Evolutionary conservation across 2,888 invertebrate genomes (phyloP), one percentile per base, ranked within the genome.

Genomic region (Acanthacorydalis orientalis): DNA sequence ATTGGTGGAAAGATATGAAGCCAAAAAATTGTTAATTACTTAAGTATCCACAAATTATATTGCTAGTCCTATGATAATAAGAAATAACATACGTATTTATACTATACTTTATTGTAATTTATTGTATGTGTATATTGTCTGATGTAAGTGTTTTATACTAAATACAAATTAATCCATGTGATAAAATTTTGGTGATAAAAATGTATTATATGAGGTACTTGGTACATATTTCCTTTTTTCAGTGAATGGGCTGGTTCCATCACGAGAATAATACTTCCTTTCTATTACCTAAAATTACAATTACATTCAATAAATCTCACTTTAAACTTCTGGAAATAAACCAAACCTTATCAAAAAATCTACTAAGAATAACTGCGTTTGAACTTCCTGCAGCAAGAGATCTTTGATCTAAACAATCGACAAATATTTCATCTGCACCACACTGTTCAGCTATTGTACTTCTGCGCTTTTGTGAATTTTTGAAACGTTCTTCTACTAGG

Each of bases 361-460:
- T 75, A 2, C 88, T 84, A 31, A 97, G 67, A 65, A 93, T 93
- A 0, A 97, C 92, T 8, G 93, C 83, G 62, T 93, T 92, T 49
- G 91, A 89, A 4, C 90, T 87, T 1, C 95, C 96, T 6, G 96
- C 89, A n/a, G 91, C 88, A 51, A 96, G 67, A 53, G 88, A 87
- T 53, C 88, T 81, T 1, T 73, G 67, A 57, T 80, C 78, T 54
- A 76, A 72, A 54, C 77, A 77, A 57, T 81, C 92, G 52, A 96
- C 71, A 67, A 84, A 80, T 59, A 96, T 87, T 72, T 95, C 93
- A 64, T 95, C 95, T 1, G 90, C 88, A 0, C 89, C 87, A 63
- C 90, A 91, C 63, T 92, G 89, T 57, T 86, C 87, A 1, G 93
- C 91, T 60, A 86, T 72, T 31, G 72, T 77, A 45, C 80, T 81